A percentile compares a stretch with the other conserved stretches of the same genome.
These are phyloP conservation scores for Hymenopus coronatus DNA, from an alignment of 2,888 invertebrate genomes.

Conservation along the genomic window DNA sequence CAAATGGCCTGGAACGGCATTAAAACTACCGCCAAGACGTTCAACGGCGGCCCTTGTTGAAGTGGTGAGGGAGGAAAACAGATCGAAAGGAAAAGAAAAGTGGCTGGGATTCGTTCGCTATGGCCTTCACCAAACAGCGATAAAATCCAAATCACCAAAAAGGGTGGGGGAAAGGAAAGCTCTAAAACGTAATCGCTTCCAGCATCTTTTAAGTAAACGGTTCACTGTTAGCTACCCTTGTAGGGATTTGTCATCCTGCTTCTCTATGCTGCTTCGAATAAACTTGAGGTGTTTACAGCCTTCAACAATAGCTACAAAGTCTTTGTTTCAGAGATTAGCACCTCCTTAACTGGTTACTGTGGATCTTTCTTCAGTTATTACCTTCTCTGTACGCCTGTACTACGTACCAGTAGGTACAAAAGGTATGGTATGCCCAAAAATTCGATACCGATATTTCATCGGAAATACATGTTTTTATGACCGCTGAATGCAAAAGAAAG, in stretches of 20 bases:
- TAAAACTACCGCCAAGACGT: constrained; percentile 44
- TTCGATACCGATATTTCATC: too few relatives aligned
- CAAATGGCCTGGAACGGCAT: constrained; percentile 49
- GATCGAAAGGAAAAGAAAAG: neutral
- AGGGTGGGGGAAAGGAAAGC: constrained; percentile 12
- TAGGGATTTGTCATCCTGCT: neutral
- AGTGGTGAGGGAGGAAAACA: neutral
- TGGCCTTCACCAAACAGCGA: constrained; percentile 25
- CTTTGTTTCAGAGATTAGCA: too few relatives aligned
- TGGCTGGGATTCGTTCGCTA: neutral
- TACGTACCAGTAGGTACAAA: too few relatives aligned
- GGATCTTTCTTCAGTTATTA: too few relatives aligned
- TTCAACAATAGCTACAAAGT: too few relatives aligned
- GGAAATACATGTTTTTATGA: too few relatives aligned
- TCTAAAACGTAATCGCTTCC: constrained; percentile 10
- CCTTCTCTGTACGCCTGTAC: too few relatives aligned
- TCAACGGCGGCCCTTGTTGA: neutral
- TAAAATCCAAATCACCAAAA: constrained; percentile 31
- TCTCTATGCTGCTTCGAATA: neutral
- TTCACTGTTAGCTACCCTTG: neutral
- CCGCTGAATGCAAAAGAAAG: too few relatives aligned
- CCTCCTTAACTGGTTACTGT: too few relatives aligned
- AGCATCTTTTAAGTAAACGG: neutral
- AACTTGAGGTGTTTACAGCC: neutral
- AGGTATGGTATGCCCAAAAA: too few relatives aligned